Conservation (phyloP, 1,140 invertebrate genomes). For the Hypsibius dujardini region DNA sequence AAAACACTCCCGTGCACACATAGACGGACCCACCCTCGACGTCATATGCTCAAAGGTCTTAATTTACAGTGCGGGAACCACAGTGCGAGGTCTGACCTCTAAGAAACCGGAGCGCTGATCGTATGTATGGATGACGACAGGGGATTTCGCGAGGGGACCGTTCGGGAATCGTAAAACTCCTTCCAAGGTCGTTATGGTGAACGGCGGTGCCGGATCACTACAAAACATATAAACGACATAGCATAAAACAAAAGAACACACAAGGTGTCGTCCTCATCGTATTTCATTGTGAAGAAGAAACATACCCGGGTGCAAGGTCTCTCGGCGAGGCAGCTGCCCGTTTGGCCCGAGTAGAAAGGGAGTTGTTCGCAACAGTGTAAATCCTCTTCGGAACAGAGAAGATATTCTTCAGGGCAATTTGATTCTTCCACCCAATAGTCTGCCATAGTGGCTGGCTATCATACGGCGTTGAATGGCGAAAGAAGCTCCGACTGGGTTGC, state of each 20-base stretch:
- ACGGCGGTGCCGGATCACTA: conserved; percentile 21
- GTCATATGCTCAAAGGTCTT: too few species aligned
- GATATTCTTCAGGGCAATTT: conserved; percentile 1
- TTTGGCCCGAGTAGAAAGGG: background rate
- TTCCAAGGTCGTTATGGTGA: conserved; percentile 23
- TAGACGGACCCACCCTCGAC: too few species aligned
- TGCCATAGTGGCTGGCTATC: background rate
- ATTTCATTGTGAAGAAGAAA: conserved; percentile 20
- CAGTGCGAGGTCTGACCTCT: too few species aligned
- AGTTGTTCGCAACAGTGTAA: background rate
- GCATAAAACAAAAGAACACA: too few species aligned
- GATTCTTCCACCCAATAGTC: conserved; percentile 16
- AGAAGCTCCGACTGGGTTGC: too few species aligned
- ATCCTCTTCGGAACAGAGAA: conserved; percentile 10
- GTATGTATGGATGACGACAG: conserved; percentile 25
- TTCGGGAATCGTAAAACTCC: conserved; percentile 23
- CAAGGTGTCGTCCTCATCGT: too few species aligned
- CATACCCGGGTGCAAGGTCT: background rate
- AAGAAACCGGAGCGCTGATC: conserved; percentile 25
- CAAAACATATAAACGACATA: too few species aligned
- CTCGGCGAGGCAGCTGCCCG: background rate
- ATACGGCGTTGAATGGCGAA: background rate
- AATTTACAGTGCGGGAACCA: too few species aligned
- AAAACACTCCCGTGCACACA: too few species aligned
- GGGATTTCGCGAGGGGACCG: conserved; percentile 7